A percentile compares a stretch with the other conserved stretches of the same genome.
phyloP scores from a whole-genome alignment of 2,888 invertebrate species.

The Drosophila falleni region DNA sequence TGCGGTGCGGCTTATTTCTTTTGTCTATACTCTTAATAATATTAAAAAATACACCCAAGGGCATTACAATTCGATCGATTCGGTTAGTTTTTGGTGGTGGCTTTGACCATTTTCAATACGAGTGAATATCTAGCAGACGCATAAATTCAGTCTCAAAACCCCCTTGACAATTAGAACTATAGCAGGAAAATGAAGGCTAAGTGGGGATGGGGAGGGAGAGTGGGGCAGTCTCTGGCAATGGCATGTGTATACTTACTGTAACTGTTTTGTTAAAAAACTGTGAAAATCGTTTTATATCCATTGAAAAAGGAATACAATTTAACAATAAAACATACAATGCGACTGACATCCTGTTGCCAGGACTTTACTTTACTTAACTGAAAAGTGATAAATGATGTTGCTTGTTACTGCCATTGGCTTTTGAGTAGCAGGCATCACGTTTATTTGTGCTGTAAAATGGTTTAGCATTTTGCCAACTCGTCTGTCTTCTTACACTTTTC shows the following conservation, averaged over 20 bases:
- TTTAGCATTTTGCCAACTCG: slow-evolving; percentile 60
- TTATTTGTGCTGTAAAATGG: slow-evolving; percentile 74
- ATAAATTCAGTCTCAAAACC: slow-evolving; percentile 47
- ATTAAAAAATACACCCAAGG: slow-evolving; percentile 81
- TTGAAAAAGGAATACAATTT: slow-evolving; percentile 49
- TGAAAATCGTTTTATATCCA: slow-evolving; percentile 66
- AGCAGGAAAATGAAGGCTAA: slow-evolving; percentile 25
- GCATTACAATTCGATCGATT: slow-evolving; percentile 71
- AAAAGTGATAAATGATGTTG: slow-evolving; percentile 79
- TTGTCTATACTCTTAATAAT: slow-evolving; percentile 76
- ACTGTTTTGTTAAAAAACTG: slow-evolving; percentile 37
- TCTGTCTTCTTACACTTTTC: slow-evolving; percentile 26
- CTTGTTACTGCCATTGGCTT: slow-evolving; percentile 68
- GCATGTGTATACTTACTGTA: slow-evolving; percentile 53
- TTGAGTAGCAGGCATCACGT: slow-evolving; percentile 64
- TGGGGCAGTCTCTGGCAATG: slow-evolving; percentile 32
- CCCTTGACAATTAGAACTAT: slow-evolving; percentile 72
- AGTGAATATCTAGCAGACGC: slow-evolving; percentile 39
- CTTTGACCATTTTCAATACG: slow-evolving; percentile 42
- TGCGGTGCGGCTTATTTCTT: slow-evolving; percentile 44
- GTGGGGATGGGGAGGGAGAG: not conserved
- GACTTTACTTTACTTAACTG: slow-evolving; percentile 26
- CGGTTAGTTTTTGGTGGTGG: slow-evolving; percentile 62
- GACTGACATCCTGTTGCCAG: slow-evolving; percentile 48
- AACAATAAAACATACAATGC: slow-evolving; percentile 67